phyloP scores from a whole-genome alignment of 2,888 invertebrate species.

The Isoperla grammatica region DNA sequence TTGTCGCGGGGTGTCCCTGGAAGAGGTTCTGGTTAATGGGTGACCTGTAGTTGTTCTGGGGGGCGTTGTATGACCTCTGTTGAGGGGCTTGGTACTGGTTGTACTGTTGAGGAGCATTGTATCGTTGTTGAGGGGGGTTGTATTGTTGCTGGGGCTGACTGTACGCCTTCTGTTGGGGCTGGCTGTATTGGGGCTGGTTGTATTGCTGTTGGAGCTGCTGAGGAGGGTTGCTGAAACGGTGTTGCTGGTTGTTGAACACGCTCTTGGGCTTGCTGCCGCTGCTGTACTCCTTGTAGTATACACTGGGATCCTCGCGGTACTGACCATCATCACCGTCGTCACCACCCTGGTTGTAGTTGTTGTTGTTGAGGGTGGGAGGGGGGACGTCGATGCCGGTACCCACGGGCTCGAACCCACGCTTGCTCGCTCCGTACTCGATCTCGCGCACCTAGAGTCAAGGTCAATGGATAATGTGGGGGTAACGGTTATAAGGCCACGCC shows the following conservation, averaged over 20 bases:
- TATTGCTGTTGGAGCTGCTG: conserved; percentile 31
- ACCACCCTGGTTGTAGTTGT: conserved; percentile 45
- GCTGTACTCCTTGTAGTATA: conserved; percentile 67
- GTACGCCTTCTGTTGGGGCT: conserved; percentile 35
- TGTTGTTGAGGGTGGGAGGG: conserved; percentile 61
- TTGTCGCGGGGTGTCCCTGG: conserved; percentile 64
- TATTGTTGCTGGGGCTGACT: conserved; percentile 26
- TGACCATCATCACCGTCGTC: conserved; percentile 79
- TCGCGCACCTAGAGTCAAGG: conserved; percentile 48
- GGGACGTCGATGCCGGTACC: conserved; percentile 74
- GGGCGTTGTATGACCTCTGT: background rate
- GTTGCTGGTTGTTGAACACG: conserved; percentile 34
- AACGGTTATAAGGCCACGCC: too few relatives aligned
- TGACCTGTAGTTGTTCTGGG: conserved; percentile 1
- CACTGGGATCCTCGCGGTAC: conserved; percentile 75
- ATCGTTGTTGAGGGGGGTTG: conserved; percentile 6
- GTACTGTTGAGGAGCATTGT: background rate
- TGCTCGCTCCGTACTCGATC: conserved; percentile 79
- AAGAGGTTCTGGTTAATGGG: conserved; percentile 40
- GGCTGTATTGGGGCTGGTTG: conserved; percentile 33
- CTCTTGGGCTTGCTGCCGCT: conserved; percentile 41
- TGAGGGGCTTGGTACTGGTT: conserved; percentile 17
- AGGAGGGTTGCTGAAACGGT: conserved; percentile 41
- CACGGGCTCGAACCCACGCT: conserved; percentile 74
- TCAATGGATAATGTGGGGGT: too few relatives aligned